phyloP scores from a whole-genome alignment of 2,113 vertebrate species.

The Erpornis zantholeuca region DNA sequence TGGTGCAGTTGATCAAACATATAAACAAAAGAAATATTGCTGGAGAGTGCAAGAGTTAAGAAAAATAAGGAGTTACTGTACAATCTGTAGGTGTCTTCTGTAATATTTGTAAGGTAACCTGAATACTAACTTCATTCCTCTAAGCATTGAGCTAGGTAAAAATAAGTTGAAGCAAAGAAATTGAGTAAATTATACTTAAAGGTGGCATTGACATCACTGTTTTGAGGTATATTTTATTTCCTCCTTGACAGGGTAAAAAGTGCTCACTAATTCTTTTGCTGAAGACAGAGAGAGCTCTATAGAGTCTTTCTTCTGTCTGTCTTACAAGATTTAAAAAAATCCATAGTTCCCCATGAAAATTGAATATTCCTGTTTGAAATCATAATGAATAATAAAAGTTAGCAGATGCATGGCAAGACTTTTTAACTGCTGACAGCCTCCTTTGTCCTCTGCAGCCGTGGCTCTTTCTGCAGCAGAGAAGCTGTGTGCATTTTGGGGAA shows the following conservation, averaged over 20 bases:
- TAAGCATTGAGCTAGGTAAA: background rate
- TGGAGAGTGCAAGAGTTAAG: background rate
- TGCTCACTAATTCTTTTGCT: background rate
- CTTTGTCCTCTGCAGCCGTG: background rate
- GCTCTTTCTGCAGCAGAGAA: background rate
- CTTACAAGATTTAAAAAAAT: background rate
- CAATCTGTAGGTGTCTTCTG: background rate
- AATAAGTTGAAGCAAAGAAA: background rate
- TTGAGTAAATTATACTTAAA: background rate
- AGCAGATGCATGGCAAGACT: background rate
- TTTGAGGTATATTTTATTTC: background rate
- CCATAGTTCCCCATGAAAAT: background rate
- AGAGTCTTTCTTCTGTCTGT: background rate
- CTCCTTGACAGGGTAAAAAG: background rate
- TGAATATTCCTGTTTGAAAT: background rate
- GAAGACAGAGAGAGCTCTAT: background rate
- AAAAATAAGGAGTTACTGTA: background rate
- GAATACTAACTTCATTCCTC: background rate
- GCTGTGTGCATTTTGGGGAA: fast-evolving
- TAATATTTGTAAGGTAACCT: background rate
- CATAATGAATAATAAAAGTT: background rate
- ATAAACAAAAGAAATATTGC: background rate
- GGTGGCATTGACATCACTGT: background rate
- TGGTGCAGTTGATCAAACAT: background rate
- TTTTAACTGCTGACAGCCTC: background rate